Percentiles rank a stretch among this genome's conserved stretches.
Conservation (phyloP, 2,888 invertebrate genomes). For the Didymodactylos carnosus region DNA sequence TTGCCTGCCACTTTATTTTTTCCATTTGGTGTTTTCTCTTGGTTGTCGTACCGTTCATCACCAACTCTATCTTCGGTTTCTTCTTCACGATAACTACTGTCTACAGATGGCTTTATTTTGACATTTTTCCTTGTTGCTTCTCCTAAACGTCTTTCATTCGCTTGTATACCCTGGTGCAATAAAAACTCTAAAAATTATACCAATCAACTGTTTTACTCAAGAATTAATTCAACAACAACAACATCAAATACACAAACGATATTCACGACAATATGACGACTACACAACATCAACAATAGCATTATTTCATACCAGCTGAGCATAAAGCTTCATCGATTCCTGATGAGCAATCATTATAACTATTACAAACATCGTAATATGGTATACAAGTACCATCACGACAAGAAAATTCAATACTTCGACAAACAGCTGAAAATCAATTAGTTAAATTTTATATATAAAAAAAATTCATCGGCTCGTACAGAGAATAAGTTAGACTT, state of each 20-base stretch:
- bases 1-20: background rate
- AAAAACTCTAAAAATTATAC: background rate
- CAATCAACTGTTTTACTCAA: background rate
- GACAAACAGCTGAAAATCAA: too few relatives aligned
- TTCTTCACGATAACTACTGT: background rate
- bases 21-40: background rate
- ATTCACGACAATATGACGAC: too few relatives aligned
- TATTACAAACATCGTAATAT: background rate
- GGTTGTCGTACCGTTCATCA: too few relatives aligned
- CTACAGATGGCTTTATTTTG: background rate
- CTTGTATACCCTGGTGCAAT: background rate
- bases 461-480: too few relatives aligned
- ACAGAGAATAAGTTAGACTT: too few relatives aligned
- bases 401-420: background rate
- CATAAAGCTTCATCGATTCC: background rate
- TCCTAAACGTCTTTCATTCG: background rate
- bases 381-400: background rate
- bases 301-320: background rate
- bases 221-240: background rate
- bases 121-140: too few relatives aligned
- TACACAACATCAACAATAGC: background rate
- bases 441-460: too few relatives aligned
- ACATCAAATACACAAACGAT: background rate
- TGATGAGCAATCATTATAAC: background rate
- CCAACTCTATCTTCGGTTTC: background rate